Conservation (phyloP, 2,888 invertebrate species). For the Eupithecia tripunctaria region DNA sequence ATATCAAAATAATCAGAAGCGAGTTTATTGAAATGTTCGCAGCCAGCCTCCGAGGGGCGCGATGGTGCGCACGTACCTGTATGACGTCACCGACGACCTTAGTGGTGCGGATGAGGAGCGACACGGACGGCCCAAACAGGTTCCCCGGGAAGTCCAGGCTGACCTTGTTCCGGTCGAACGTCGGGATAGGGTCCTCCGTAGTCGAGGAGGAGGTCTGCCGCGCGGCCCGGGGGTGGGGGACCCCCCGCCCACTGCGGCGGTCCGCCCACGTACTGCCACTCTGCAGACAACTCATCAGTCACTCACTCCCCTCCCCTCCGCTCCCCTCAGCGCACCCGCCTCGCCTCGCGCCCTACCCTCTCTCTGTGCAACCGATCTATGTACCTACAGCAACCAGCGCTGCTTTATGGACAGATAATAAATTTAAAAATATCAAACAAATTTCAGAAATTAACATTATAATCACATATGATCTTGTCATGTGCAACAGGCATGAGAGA, state of each 20-base stretch:
- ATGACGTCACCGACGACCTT: conserved; percentile 87
- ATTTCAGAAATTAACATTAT: not conserved
- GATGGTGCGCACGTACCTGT: conserved; percentile 76
- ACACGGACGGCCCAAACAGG: conserved; percentile 88
- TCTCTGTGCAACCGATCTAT: not conserved
- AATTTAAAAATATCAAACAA: not conserved
- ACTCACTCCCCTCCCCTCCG: conserved; percentile 1
- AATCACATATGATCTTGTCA: not conserved
- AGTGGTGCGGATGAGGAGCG: conserved; percentile 87
- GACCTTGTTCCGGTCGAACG: conserved; percentile 86
- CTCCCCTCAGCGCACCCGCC: not conserved
- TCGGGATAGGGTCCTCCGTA: conserved; percentile 81
- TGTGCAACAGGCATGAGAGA: not conserved
- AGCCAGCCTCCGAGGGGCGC: too few relatives aligned
- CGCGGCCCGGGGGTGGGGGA: conserved; percentile 30
- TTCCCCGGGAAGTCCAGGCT: conserved; percentile 87
- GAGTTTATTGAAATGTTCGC: too few relatives aligned
- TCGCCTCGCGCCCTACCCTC: not conserved
- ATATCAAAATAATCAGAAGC: too few relatives aligned
- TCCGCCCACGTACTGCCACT: conserved; percentile 70
- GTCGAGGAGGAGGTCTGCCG: conserved; percentile 57
- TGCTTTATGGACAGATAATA: too few relatives aligned
- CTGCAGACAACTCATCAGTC: conserved; percentile 46
- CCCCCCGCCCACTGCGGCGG: conserved; percentile 47
- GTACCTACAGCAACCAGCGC: not conserved